Conservation (phyloP, 1,140 invertebrate genomes). For the Hyposmocoma kahamanoa region DNA sequence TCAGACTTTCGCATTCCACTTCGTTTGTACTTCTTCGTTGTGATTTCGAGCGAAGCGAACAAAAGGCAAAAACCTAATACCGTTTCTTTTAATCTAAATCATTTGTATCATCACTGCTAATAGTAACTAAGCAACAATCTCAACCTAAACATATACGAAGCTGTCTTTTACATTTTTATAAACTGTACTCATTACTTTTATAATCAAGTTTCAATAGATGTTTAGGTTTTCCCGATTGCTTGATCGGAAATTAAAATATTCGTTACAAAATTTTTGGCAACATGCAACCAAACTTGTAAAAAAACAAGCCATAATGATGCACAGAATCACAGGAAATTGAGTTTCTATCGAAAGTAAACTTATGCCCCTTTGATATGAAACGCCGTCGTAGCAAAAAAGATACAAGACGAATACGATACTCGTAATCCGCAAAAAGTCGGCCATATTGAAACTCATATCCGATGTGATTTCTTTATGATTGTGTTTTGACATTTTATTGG, state of each 20-base stretch:
- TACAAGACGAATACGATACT: constrained; percentile 6
- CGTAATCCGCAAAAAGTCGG: constrained; percentile 9
- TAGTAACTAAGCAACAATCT: too few species aligned
- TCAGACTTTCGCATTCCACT: not conserved
- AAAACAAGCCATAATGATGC: too few species aligned
- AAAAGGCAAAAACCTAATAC: not conserved
- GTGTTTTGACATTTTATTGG: constrained; percentile 2
- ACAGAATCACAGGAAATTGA: constrained; percentile 2
- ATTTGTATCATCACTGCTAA: too few species aligned
- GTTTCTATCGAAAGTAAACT: not conserved
- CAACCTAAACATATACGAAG: too few species aligned
- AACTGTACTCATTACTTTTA: too few species aligned
- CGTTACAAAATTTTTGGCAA: too few species aligned
- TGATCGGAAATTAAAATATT: too few species aligned
- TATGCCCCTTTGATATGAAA: constrained; percentile 5
- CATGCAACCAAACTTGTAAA: too few species aligned
- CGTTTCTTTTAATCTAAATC: not conserved
- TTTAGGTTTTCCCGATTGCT: too few species aligned
- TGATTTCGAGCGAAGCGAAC: not conserved
- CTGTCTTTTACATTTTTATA: too few species aligned
- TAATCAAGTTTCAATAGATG: too few species aligned
- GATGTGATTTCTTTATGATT: constrained; percentile 1
- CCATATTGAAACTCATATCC: constrained; percentile 8
- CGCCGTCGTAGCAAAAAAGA: constrained; percentile 8
- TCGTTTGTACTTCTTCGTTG: not conserved